Evolutionary conservation across 1,140 invertebrate genomes (phyloP).

Genomic region (Pseudomyrmex flavicornis): DNA sequence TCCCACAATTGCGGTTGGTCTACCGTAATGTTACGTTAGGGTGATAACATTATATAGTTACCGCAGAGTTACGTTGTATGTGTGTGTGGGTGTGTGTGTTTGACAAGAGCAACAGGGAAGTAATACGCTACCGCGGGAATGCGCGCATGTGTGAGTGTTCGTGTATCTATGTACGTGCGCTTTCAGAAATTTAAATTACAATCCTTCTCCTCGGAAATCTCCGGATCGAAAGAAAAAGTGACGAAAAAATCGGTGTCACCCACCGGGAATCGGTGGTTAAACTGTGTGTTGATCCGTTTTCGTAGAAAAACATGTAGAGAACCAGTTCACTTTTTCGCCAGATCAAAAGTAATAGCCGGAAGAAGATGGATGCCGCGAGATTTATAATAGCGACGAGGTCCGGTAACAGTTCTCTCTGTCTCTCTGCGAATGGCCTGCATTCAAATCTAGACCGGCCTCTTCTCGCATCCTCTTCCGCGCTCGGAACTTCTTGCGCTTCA

Average conservation of each 20-base stretch:
- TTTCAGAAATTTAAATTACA: background rate
- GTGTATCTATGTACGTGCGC: background rate
- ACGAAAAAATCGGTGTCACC: background rate
- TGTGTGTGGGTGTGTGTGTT: background rate
- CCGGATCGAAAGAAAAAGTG: background rate
- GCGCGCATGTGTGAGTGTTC: background rate
- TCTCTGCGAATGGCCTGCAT: slow-evolving; percentile 9
- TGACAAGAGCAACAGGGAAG: slow-evolving; percentile 17
- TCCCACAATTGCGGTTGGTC: slow-evolving; percentile 39
- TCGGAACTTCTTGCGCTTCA: background rate
- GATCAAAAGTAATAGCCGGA: background rate
- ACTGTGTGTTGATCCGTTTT: background rate
- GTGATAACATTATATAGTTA: slow-evolving; percentile 41
- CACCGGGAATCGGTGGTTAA: background rate
- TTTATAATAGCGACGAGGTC: slow-evolving; percentile 24
- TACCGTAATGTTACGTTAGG: slow-evolving; percentile 47
- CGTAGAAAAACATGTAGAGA: background rate
- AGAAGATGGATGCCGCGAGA: background rate
- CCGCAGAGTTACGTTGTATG: slow-evolving; percentile 30
- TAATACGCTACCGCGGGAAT: slow-evolving; percentile 22
- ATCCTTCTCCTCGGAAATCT: background rate
- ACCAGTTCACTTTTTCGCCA: background rate
- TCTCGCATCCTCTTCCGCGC: slow-evolving; percentile 32
- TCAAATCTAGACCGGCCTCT: slow-evolving; percentile 22
- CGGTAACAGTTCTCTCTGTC: slow-evolving; percentile 33